A percentile compares a stretch with the other conserved stretches of the same genome.
Conservation (phyloP, 1,140 invertebrate species). For the Lucilia cuprina region DNA sequence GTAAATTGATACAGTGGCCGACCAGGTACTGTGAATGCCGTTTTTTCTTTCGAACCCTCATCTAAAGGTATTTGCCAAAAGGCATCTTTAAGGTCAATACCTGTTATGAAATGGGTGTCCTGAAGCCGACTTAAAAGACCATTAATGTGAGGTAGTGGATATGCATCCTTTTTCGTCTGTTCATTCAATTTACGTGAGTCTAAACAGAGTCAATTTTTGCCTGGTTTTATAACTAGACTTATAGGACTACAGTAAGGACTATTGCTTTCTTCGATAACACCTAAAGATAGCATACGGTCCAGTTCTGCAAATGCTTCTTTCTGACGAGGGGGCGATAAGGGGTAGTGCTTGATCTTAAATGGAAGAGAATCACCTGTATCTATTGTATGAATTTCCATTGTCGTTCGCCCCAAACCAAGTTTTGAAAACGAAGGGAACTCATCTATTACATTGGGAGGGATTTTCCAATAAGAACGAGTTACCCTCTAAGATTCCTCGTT, state of each 20-base stretch:
- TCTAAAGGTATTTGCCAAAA: constrained; percentile 57
- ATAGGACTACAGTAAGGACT: constrained; percentile 49
- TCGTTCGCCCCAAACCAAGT: constrained; percentile 48
- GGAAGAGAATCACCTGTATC: constrained; percentile 46
- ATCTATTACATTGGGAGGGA: constrained; percentile 37
- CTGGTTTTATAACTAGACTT: constrained; percentile 47
- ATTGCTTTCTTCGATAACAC: constrained; percentile 43
- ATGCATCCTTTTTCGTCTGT: constrained; percentile 49
- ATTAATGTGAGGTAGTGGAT: constrained; percentile 49
- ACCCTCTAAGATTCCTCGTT: constrained; percentile 7
- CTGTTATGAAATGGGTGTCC: constrained; percentile 42
- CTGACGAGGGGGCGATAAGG: constrained; percentile 44
- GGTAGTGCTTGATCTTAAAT: constrained; percentile 47
- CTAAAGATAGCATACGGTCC: constrained; percentile 45
- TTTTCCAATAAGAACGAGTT: background rate
- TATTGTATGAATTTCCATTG: constrained; percentile 45
- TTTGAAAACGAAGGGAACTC: constrained; percentile 37
- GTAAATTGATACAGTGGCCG: constrained; percentile 36
- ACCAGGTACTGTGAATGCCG: constrained; percentile 55
- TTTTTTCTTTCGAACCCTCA: constrained; percentile 53
- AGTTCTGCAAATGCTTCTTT: constrained; percentile 42
- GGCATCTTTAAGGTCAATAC: constrained; percentile 42
- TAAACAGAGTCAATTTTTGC: constrained; percentile 45
- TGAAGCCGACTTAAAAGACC: constrained; percentile 41
- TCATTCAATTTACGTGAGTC: constrained; percentile 50